Conservation (phyloP, 92 coral and sea anemone species). For the Parazoanthus swiftii region DNA sequence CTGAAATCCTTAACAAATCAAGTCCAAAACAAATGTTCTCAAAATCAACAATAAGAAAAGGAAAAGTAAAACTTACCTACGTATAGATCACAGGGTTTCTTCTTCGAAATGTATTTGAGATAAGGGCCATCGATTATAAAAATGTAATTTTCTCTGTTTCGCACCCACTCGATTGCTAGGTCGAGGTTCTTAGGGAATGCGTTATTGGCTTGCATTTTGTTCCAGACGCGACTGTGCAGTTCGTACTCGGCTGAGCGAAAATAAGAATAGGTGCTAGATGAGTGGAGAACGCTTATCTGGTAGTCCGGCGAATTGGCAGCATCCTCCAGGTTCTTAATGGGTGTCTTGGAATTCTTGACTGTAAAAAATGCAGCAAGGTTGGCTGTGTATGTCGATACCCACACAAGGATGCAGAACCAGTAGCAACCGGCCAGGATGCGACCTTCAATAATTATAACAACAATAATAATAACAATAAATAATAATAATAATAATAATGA, state of each 20-base stretch:
- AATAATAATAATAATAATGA: too few species aligned
- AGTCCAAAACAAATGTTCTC: too few species aligned
- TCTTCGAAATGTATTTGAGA: slow-evolving; percentile 41
- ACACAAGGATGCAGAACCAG: slow-evolving; percentile 80
- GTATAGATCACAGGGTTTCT: slow-evolving; percentile 72
- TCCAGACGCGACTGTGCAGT: slow-evolving; percentile 21
- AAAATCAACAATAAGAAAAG: too few species aligned
- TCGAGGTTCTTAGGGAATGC: slow-evolving; percentile 61
- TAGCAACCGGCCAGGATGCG: slow-evolving; percentile 65
- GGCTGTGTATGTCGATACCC: slow-evolving; percentile 82
- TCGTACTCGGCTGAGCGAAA: slow-evolving; percentile 32
- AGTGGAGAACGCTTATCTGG: slow-evolving; percentile 37
- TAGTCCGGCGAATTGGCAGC: slow-evolving; percentile 44
- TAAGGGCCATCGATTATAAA: slow-evolving; percentile 70
- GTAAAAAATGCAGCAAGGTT: slow-evolving; percentile 79
- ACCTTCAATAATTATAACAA: slow-evolving; percentile 33
- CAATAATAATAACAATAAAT: too few species aligned
- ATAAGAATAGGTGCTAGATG: slow-evolving; percentile 51
- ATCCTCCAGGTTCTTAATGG: slow-evolving; percentile 58
- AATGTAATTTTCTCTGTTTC: slow-evolving; percentile 54
- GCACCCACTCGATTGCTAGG: slow-evolving; percentile 57
- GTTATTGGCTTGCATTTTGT: slow-evolving; percentile 21
- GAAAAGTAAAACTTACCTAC: slow-evolving; percentile 41
- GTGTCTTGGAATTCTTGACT: slow-evolving; percentile 43
- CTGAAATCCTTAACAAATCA: too few species aligned